Percentiles rank a stretch among this genome's conserved stretches.
Conservation (phyloP, 2,888 invertebrate genomes). For the Anaspis maculata region DNA sequence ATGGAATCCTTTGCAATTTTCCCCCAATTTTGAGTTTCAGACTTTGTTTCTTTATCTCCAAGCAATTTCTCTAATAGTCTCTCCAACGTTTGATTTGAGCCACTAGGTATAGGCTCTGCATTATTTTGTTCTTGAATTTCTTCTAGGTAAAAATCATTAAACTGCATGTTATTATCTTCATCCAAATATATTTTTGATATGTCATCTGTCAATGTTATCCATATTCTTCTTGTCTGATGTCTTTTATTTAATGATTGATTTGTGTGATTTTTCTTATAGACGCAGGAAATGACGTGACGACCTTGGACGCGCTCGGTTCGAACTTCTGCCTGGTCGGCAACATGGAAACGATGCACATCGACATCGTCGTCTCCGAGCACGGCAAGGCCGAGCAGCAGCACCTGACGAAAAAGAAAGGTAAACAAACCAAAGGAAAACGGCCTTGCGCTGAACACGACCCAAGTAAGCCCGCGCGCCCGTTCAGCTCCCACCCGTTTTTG, state of each 20-base stretch:
- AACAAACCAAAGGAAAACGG: slow-evolving; percentile 40
- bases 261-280: slow-evolving; percentile 27
- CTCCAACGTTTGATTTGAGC: too few relatives aligned
- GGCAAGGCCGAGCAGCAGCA: slow-evolving; percentile 58
- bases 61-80: too few relatives aligned
- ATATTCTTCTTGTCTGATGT: too few relatives aligned
- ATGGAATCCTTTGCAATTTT: too few relatives aligned
- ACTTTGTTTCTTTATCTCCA: too few relatives aligned
- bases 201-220: too few relatives aligned
- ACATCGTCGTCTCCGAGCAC: slow-evolving; percentile 89
- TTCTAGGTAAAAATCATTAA: too few relatives aligned
- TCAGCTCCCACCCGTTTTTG: slow-evolving; percentile 3
- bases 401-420: slow-evolving; percentile 50
- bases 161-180: too few relatives aligned
- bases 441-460: slow-evolving; percentile 34
- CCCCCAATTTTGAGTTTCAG: too few relatives aligned
- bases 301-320: slow-evolving; percentile 81
- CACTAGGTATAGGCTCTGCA: too few relatives aligned
- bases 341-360: slow-evolving; percentile 82
- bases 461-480: slow-evolving; percentile 29
- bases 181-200: too few relatives aligned
- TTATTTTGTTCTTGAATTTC: too few relatives aligned
- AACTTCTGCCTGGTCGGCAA: slow-evolving; percentile 75
- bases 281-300: slow-evolving; percentile 52
- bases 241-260: slow-evolving; percentile 1